phyloP scores from a whole-genome alignment of 2,113 vertebrate species.

The Shinisaurus crocodilurus region DNA sequence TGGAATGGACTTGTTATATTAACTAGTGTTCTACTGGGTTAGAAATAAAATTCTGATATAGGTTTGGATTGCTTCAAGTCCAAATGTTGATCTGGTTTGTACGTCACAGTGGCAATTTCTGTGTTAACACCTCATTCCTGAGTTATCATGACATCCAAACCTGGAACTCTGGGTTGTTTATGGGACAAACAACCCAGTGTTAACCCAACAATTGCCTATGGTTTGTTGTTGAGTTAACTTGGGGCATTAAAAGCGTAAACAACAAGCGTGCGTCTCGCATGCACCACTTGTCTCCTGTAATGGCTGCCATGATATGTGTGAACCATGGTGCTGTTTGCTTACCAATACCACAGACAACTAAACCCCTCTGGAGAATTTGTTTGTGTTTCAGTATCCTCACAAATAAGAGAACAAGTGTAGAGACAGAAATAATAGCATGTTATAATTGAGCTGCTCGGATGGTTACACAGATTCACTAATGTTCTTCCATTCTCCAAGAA shows the following conservation, averaged over 20 bases:
- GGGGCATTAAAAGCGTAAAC: no score
- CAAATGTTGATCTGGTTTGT: not conserved
- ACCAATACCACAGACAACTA: not conserved
- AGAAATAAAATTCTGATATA: constrained; percentile 10
- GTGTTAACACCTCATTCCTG: no score
- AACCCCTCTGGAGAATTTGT: not conserved
- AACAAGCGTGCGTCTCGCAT: no score
- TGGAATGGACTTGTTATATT: not conserved
- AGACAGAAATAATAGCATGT: not conserved
- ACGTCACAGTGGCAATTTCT: no score
- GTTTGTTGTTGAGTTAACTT: no score
- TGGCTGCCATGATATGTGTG: no score
- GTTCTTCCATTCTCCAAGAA: constrained; percentile 1
- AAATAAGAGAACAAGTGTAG: not conserved
- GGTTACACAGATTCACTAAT: not conserved
- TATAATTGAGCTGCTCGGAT: not conserved
- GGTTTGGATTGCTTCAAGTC: not conserved
- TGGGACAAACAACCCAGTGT: no score
- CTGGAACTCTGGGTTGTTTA: no score
- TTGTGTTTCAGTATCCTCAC: not conserved
- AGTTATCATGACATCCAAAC: no score
- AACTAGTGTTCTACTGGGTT: not conserved
- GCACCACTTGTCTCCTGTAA: no score
- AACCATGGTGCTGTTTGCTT: not conserved
- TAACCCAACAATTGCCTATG: no score